phyloP scores from a whole-genome alignment of 2,888 invertebrate genomes.

The Petrolisthes cinctipes region DNA sequence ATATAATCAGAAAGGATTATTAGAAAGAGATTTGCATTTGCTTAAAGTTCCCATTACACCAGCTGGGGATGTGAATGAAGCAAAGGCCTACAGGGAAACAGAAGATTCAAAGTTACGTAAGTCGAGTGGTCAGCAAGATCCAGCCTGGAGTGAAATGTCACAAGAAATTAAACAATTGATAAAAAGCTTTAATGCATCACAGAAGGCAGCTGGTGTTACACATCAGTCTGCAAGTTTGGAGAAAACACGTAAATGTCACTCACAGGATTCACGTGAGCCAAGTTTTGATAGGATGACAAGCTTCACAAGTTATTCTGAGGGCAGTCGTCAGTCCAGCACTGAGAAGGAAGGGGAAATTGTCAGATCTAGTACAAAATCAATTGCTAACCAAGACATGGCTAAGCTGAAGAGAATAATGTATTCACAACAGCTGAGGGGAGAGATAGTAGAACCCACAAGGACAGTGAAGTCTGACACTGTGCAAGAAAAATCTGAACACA shows the following conservation, averaged over 20 bases:
- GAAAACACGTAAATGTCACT: too few relatives aligned
- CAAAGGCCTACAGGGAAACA: not conserved
- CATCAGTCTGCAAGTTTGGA: too few relatives aligned
- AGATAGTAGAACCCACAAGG: not conserved
- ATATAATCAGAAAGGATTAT: not conserved
- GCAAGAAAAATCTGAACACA: not conserved
- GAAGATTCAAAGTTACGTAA: not conserved
- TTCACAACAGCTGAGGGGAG: constrained; percentile 13
- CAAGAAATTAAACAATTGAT: too few relatives aligned
- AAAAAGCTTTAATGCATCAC: too few relatives aligned
- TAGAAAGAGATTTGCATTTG: not conserved
- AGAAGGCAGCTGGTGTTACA: too few relatives aligned
- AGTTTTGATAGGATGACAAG: not conserved
- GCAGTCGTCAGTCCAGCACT: not conserved
- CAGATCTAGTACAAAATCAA: not conserved
- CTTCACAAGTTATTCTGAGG: constrained; percentile 10
- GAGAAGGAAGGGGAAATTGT: not conserved
- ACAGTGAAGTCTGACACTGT: not conserved
- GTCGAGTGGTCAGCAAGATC: not conserved
- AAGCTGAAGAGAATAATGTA: constrained; percentile 17
- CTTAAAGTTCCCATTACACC: not conserved
- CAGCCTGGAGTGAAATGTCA: too few relatives aligned
- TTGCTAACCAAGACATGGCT: constrained; percentile 6
- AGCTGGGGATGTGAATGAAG: not conserved
- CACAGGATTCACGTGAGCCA: not conserved